Evolutionary conservation across 1,140 invertebrate genomes (phyloP), one percentile per base, ranked within the genome.

Genomic region (Ceratosolen fusciceps): DNA sequence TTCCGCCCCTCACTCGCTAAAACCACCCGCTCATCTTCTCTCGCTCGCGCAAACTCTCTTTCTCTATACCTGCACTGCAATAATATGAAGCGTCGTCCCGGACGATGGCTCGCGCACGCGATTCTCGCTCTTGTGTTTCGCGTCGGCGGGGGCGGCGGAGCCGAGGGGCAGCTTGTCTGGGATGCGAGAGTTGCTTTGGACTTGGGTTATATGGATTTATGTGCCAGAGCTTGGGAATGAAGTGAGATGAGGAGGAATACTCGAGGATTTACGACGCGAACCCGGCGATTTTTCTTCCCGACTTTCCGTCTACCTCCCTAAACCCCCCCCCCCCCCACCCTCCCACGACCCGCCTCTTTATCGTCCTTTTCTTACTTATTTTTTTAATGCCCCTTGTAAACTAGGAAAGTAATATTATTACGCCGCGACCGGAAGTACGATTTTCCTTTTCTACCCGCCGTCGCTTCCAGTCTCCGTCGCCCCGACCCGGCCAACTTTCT

Each of bases 71-170:
- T 24, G 31, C 31, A 26, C 54, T 74, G 39, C 56, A 47, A 47
- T 62, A 74, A 70, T 74, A 62, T 60, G 14, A 21, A 70, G 67
- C 67, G 24, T 70, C 67, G 67, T 39, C 56, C 52, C 52, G 72
- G 52, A 74, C 72, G 52, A 70, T 70, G 67, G 67, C 67, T 73
- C 54, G 72, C 71, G 47, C 71, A 73, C 71, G 71, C 72, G 56
- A 74, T 74, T 74, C 72, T 62, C 72, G 54, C 72, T 52, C 49
- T 68, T 54, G 71, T 74, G 73, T 65, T 62, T 75, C 47, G 58
- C 58, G 68, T n/a, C 56, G 39, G 4, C 2, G 67, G 12, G 3
- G 67, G 43, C 16, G 24, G 29, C 34, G 37, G 14, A 29, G 39
- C 3, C 39, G 67, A 29, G 67, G 26, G 39, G 24, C 39, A 29